Evolutionary conservation across 2,797 vertebrate species (phyloP).

Genomic region (Enteromius mattozi): DNA sequence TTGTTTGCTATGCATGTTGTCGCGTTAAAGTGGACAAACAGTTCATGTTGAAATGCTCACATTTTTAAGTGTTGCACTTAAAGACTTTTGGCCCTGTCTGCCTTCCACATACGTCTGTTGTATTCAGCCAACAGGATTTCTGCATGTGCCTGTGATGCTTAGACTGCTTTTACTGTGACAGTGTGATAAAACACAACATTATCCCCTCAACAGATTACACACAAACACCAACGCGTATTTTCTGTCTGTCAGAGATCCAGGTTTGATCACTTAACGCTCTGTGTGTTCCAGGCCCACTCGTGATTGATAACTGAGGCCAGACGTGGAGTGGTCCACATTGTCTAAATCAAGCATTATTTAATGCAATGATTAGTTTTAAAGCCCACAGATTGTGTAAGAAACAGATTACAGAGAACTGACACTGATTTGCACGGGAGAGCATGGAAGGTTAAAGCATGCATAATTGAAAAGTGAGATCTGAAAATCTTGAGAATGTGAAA

Average conservation of each 20-base stretch:
- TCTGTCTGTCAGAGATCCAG: neutral
- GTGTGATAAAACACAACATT: conserved; percentile 18
- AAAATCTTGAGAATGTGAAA: conserved; percentile 51
- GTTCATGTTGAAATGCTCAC: neutral
- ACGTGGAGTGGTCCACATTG: neutral
- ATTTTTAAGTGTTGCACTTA: neutral
- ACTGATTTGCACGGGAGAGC: conserved; percentile 32
- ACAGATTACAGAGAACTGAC: conserved; percentile 47
- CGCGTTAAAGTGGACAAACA: neutral
- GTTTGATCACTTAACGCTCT: neutral
- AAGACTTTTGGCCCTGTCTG: neutral
- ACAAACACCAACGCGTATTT: neutral
- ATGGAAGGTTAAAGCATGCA: conserved; percentile 48
- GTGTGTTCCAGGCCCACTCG: neutral
- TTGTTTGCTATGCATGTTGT: neutral
- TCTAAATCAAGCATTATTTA: conserved; percentile 22
- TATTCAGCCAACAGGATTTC: conserved; percentile 51
- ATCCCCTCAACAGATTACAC: conserved; percentile 21
- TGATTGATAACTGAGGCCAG: neutral
- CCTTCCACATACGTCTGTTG: neutral
- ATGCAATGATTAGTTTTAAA: conserved; percentile 41
- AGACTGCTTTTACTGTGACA: conserved; percentile 29
- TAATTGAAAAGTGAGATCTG: conserved; percentile 49
- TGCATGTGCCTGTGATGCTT: conserved; percentile 16
- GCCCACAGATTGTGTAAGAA: conserved; percentile 20